These are phyloP conservation scores for Leucophenga maculata DNA, from an alignment of 2,888 invertebrate species.

Conservation along the genomic window DNA sequence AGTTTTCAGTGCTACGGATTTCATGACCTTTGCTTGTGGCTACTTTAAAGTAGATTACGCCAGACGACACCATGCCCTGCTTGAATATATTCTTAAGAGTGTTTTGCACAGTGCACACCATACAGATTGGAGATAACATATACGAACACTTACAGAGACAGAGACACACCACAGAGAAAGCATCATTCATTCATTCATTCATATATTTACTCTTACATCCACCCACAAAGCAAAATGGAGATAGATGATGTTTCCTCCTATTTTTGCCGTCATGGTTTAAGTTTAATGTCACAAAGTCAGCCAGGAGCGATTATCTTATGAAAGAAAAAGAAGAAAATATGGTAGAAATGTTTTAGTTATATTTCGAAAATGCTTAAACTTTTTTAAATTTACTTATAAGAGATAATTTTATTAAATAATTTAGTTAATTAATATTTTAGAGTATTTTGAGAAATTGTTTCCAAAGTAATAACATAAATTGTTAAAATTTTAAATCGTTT, in stretches of 20 bases:
- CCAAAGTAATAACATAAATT: too few relatives aligned
- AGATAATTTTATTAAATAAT: too few relatives aligned
- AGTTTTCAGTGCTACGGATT: slow-evolving; percentile 39
- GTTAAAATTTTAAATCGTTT: too few relatives aligned
- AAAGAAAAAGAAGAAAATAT: background rate
- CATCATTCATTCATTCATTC: slow-evolving; percentile 6
- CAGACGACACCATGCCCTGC: slow-evolving; percentile 49
- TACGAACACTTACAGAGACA: background rate
- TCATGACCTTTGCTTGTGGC: slow-evolving; percentile 61
- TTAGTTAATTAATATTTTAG: too few relatives aligned
- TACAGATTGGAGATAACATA: background rate
- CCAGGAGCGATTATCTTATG: background rate
- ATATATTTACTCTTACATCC: background rate
- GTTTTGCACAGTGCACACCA: background rate
- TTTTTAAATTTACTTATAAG: too few relatives aligned
- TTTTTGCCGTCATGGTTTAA: too few relatives aligned
- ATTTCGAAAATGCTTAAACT: too few relatives aligned
- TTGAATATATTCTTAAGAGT: slow-evolving; percentile 24
- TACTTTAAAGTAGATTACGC: slow-evolving; percentile 58
- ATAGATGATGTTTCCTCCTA: too few relatives aligned
- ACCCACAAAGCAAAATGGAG: too few relatives aligned
- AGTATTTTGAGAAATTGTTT: too few relatives aligned
- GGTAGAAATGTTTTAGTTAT: too few relatives aligned
- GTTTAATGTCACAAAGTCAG: background rate
- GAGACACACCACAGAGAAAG: background rate